Conservation (phyloP, 1,140 invertebrate species). For the Limonius californicus region DNA sequence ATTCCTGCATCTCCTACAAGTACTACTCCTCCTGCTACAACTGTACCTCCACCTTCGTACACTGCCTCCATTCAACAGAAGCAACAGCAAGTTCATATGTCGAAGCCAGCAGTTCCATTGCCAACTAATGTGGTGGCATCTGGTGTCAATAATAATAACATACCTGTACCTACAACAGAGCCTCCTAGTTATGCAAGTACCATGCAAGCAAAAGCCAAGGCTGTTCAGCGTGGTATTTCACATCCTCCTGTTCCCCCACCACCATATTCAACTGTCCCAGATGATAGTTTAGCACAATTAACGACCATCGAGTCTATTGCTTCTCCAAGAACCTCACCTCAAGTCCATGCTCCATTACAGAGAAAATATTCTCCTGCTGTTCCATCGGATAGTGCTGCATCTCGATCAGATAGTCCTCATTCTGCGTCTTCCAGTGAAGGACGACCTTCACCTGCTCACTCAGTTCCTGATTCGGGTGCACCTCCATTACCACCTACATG, state of each 20-base stretch:
- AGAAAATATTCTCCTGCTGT: conserved; percentile 61
- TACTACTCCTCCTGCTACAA: conserved; percentile 50
- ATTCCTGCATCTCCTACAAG: conserved; percentile 48
- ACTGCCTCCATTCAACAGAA: conserved; percentile 76
- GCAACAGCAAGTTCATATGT: conserved; percentile 44
- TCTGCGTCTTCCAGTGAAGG: conserved; percentile 50
- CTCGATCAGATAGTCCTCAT: conserved; percentile 58
- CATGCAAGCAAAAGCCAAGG: conserved; percentile 76
- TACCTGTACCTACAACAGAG: conserved; percentile 75
- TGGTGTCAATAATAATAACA: conserved; percentile 31
- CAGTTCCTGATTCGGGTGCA: conserved; percentile 48
- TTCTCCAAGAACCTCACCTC: conserved; percentile 50
- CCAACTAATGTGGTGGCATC: conserved; percentile 49
- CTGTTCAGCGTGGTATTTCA: conserved; percentile 59
- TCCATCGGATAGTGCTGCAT: conserved; percentile 51
- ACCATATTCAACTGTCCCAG: conserved; percentile 66
- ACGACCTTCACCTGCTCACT: conserved; percentile 39
- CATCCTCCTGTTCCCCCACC: conserved; percentile 66
- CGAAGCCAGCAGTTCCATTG: conserved; percentile 55
- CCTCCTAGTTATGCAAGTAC: conserved; percentile 88
- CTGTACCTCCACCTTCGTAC: conserved; percentile 73
- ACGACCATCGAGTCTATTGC: conserved; percentile 49
- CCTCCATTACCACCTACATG: conserved; percentile 50
- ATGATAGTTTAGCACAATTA: conserved; percentile 42
- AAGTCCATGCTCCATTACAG: conserved; percentile 56